phyloP scores from a whole-genome alignment of 2,888 invertebrate species.

The Clanis bilineata region DNA sequence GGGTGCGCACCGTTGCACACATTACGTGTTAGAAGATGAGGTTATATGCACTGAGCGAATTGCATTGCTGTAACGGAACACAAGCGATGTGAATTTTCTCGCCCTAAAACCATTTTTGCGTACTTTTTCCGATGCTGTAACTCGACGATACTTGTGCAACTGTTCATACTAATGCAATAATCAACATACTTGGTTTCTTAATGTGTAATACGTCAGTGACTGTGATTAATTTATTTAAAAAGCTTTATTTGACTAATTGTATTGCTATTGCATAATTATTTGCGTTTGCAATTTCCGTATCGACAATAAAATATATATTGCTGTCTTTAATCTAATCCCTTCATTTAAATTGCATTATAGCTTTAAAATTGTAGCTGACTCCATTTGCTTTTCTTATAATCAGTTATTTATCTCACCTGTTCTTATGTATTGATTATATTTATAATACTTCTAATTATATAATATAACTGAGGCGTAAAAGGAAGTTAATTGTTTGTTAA shows the following conservation, averaged over 20 bases:
- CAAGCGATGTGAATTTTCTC: conserved; percentile 78
- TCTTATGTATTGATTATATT: no score
- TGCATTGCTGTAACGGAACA: conserved; percentile 69
- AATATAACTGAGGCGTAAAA: no score
- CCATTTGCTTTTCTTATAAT: no score
- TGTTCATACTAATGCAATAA: conserved; percentile 44
- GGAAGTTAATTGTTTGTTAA: no score
- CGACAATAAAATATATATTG: not conserved
- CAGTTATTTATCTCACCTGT: no score
- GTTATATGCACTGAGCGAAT: conserved; percentile 72
- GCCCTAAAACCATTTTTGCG: conserved; percentile 75
- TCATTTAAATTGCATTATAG: no score
- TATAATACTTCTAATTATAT: no score
- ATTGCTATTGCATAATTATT: not conserved
- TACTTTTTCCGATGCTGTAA: conserved; percentile 68
- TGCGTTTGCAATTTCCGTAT: no score
- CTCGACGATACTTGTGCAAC: conserved; percentile 62
- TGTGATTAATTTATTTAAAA: not conserved
- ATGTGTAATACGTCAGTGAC: conserved; percentile 12
- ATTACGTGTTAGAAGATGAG: conserved; percentile 78
- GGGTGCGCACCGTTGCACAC: conserved; percentile 78
- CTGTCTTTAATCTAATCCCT: no score
- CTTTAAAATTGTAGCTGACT: no score
- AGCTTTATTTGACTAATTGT: not conserved
- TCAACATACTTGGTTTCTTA: conserved; percentile 10